Base-by-base conservation (phyloP, 2,113 vertebrate genomes). In the Poecile atricapillus region DNA sequence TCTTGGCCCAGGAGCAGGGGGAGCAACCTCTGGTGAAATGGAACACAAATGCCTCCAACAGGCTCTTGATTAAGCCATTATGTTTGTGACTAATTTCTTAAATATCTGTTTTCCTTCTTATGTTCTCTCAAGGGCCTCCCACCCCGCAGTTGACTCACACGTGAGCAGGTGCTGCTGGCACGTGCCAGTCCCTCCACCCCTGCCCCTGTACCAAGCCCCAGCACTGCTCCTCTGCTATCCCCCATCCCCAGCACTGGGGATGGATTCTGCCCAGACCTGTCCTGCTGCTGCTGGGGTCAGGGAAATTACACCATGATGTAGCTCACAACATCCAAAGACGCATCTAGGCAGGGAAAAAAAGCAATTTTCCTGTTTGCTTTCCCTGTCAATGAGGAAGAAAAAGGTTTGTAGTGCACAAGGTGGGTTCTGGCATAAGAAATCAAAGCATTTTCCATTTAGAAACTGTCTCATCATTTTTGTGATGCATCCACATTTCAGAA, bases 1-100 rank as follows among this genome's bases (percentile, higher is more conserved):
- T 68, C 71, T 90, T 8, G 2, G 49, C 46, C 50, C 31, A 30
- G 73, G 64, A 64, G 69, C 39, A 39, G 60, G 60, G 9, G 1
- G 20, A 88, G 58, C 70, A 83, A 37, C 67, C 39, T 73, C 63
- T 92, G 63, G 53, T 93, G 87, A 85, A 92, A 81, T 4, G 0
- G 37, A 74, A 59, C 76, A 73, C 41, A 87, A 24, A 25, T 58
- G 59, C 87, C 35, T 95, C 75, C 79, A 90, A 79, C 27, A 59
- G 47, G 55, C 92, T 94, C 90, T 97, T 77, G 63, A 93, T 92
- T 46, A 92, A 80, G 79, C 88, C 80, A 92, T 94, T 93, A 86
- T 37, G 55, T 65, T 93, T 89, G 68, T 96, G 96, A 97, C 95
- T 95, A 96, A 95, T 92, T 93, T 93, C 85, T 97, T 86, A 97